Base-by-base conservation (phyloP, 2,888 invertebrate species). In the Temnothorax ravouxi region DNA sequence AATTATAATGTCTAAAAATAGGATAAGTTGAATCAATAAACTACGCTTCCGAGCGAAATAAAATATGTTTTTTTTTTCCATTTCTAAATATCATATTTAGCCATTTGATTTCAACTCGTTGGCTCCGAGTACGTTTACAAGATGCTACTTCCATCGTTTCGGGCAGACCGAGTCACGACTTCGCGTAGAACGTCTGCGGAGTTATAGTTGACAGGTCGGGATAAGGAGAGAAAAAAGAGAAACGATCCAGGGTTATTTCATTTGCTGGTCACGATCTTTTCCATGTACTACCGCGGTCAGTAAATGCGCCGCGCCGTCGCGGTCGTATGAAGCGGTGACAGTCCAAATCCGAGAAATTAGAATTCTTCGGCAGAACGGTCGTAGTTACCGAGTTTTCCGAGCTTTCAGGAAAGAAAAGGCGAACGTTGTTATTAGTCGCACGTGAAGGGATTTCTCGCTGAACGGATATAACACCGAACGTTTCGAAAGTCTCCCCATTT, bases 131-230 rank as follows among this genome's bases (percentile, higher is more conserved):
- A 41, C 25, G 41, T 54, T 52, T 50, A 15, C 18, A 29, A 25
- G 41, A 54, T 41, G 74, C 13, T 61, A 21, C 41, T 47, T 61
- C 34, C 66, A 44, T 15, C 38, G 29, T 74, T 67, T 66, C 50
- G 54, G 38, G 61, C 66, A 34, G 41, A 75, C 52, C 72, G n/a
- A 77, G 67, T 62, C 62, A 59, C 64, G 50, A 87, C 50, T 56
- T 75, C 38, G 74, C 66, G 56, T 52, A 61, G 83, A 64, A 64
- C 66, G 79, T 71, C 56, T 44, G 69, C 64, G 41, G 74, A 79
- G 69, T 74, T 77, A 84, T 77, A 85, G 83, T 80, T 87, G 85
- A 87, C 87, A 88, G 77, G 67, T 81, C 59, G 61, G 81, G 80
- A 86, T 82, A 67, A 80, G 69, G 52, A 71, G 66, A 72, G 66